Conservation (phyloP, 1,140 invertebrate genomes). For the Polypedilum vanderplanki region DNA sequence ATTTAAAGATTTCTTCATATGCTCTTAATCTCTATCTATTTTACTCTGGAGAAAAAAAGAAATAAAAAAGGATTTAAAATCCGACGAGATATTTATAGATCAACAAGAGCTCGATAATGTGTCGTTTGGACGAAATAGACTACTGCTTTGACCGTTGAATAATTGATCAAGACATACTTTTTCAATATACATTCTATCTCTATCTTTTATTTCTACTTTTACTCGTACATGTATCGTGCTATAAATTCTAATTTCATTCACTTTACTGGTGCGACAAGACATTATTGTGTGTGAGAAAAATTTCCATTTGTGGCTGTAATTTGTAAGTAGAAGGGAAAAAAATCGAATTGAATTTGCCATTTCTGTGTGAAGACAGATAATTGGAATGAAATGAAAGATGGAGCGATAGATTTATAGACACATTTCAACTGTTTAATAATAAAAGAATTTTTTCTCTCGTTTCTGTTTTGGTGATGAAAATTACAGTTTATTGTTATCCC, state of each 20-base stretch:
- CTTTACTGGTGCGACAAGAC: not conserved
- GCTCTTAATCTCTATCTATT: no score
- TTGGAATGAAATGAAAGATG: not conserved
- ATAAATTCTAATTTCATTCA: not conserved
- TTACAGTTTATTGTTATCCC: constrained; percentile 18
- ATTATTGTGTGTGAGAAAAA: not conserved
- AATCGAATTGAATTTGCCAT: not conserved
- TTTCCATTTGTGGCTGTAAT: not conserved
- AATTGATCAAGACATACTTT: constrained; percentile 13
- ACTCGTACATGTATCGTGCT: not conserved
- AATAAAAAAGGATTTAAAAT: not conserved
- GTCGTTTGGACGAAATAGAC: not conserved
- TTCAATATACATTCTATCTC: not conserved
- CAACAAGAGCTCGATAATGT: not conserved
- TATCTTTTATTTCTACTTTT: no score
- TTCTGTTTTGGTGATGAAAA: not conserved
- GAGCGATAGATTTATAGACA: not conserved
- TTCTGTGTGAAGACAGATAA: not conserved
- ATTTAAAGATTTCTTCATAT: not conserved
- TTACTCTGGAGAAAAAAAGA: not conserved
- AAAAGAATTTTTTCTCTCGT: not conserved
- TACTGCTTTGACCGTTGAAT: not conserved
- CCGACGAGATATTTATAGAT: not conserved
- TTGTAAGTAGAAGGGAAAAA: not conserved
- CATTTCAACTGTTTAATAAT: not conserved